Evolutionary conservation across 2,888 invertebrate genomes (phyloP), one percentile per base, ranked within the genome.

Genomic region (Malacosoma neustria): DNA sequence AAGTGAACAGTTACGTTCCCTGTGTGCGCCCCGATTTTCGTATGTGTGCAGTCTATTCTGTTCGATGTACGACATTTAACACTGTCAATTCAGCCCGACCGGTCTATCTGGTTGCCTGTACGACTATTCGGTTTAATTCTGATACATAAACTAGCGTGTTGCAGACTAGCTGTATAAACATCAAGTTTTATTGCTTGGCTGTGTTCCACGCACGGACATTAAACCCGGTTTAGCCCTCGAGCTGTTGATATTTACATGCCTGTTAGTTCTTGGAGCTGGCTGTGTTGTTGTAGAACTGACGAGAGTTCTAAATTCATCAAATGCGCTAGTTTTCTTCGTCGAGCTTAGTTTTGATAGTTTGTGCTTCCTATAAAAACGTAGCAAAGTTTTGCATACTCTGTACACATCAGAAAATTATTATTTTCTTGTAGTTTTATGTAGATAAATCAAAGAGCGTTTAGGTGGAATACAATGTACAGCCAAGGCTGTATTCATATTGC

Each of bases 151-250:
- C 71, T 65, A 67, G 69, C 64, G 61, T 63, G 64, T 61, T 68
- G 71, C 71, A 62, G 72, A 73, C 70, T 73, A 62, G 65, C 61
- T 70, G 67, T 76, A 75, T 73, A 77, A 81, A 82, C 84, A 81
- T 77, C 70, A 75, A 75, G 75, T 80, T 82, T 84, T 82, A 84
- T 82, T 76, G 79, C 74, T 84, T 84, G 84, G 84, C 84, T 72
- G 64, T 72, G 77, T 79, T 84, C 84, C 84, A 84, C 76, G 75
- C 74, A 70, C 62, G 72, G 66, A 65, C 70, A 72, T 76, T 75
- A 74, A 79, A 72, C 73, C 72, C 66, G 63, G 61, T 55, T 57
- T 59, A 72, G 67, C 69, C 66, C 66, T 63, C 54, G 52, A 65
- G 72, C 72, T 57, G 63, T 62, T 64, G 57, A 71, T 75, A 70